Percentiles rank a stretch among this genome's conserved stretches.
phyloP scores from a whole-genome alignment of 1,140 invertebrate species.

The Temnothorax nylanderi region DNA sequence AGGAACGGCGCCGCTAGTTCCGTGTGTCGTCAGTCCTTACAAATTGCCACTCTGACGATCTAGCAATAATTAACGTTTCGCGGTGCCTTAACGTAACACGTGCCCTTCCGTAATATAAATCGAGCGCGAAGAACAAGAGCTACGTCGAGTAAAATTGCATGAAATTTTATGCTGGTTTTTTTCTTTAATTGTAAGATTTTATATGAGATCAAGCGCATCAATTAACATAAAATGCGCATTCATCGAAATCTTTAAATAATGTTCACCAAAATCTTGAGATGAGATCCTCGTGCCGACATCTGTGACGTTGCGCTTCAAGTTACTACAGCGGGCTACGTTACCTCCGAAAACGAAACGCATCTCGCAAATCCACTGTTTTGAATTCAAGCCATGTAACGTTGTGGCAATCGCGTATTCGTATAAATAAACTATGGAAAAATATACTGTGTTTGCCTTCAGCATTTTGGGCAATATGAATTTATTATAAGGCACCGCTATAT shows the following conservation, averaged over 20 bases:
- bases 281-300: slow-evolving; percentile 29
- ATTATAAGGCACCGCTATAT: neutral
- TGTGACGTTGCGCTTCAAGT: neutral
- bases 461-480: neutral
- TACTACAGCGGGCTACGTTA: neutral
- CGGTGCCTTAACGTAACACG: slow-evolving; percentile 2
- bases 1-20: neutral
- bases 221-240: neutral
- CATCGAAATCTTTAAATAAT: neutral
- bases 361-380: neutral
- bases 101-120: neutral
- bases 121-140: neutral
- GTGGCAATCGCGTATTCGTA: neutral
- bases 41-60: slow-evolving; percentile 23
- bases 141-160: neutral
- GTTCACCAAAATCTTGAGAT: neutral
- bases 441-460: neutral
- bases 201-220: neutral
- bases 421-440: slow-evolving; percentile 23
- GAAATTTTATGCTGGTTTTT: neutral
- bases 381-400: neutral
- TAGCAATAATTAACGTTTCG: slow-evolving; percentile 40
- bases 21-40: neutral
- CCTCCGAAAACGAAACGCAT: neutral
- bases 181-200: neutral